Evolutionary conservation across 2,888 invertebrate species (phyloP), one percentile per base, ranked within the genome.

Genomic region (Dicyrtomina minuta): DNA sequence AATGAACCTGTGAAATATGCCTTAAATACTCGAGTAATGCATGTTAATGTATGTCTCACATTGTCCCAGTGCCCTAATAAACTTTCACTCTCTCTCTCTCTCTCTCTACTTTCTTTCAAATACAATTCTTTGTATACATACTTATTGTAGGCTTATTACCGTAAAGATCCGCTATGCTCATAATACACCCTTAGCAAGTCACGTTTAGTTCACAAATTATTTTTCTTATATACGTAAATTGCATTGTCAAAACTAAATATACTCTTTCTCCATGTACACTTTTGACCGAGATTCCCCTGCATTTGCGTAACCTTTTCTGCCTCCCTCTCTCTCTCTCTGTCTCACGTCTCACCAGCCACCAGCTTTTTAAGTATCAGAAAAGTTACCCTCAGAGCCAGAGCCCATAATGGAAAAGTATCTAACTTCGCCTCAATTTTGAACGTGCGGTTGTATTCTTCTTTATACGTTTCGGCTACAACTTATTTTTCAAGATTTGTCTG

Each of bases 41-140:
- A 33, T 33, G 33, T 33, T 33, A 33, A 33, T 33, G 33, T 33
- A 8, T 33, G 33, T 33, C 33, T 33, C 33, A 33, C 33, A 33
- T 6, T 61, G 61, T 15, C 61, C 61, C 61, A 61, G 61, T 61
- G 46, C 24, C 61, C 61, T 61, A 61, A 43, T 49, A 61, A 61
- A 61, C 46, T 49, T 49, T 61, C 49, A 49, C 61, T 49, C 49
- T 61, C 61, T 60, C 44, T 10, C 44, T 20, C 10, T 55, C 27
- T 10, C 55, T 58, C 33, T 58, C 17, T 39, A 15, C 26, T 26
- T 39, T 58, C 39, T 17, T 5, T 15, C 10, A 15, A 55, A 51
- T 20, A 51, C 22, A 33, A 5, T 33, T 33, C 33, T 33, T 8
- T 8, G 4, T 51, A 51, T 22, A n/a, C 22, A 26, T 55, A 5